Evolutionary conservation across 2,888 invertebrate species (phyloP), one percentile per base, ranked within the genome.

Genomic region (Dioctria linearis): DNA sequence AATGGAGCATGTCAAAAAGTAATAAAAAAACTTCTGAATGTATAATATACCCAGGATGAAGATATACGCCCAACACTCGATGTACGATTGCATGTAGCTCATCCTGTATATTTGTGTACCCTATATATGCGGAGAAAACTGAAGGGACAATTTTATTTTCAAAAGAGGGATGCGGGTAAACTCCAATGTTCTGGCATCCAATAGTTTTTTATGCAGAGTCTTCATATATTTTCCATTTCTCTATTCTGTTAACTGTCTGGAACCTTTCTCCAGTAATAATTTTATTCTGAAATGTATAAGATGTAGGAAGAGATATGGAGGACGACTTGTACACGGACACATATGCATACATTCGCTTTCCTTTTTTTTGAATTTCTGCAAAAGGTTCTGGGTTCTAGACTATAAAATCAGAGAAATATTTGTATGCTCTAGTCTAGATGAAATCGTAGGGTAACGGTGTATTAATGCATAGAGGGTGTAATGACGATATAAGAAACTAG

Each of bases 1-100:
- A 61, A 61, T 61, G 61, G 61, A 39, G 61, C 61, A 61, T 61
- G 61, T 61, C 61, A 61, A 61, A 61, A 61, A 61, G 61, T 61
- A 61, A 61, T 61, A 61, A 61, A 61, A n/a, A 61, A 61, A 61
- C 25, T 61, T 39, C 25, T 61, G 61, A 61, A 61, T 61, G 61
- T 61, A 37, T 61, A 61, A 61, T n/a, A 61, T n/a, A 39, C 39
- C 61, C 61, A 25, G 61, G 61, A 61, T 13, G 25, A 61, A 40
- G 37, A 61, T 39, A 25, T 25, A 37, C 25, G n/a, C 39, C 61
- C 37, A 6, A 51, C 11, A 51, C 8, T 39, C 9, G 4, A 61
- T 61, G 61, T 61, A 61, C 39, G 11, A 57, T 57, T 54, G 54
- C 6, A 54, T 54, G 54, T 54, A 54, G 54, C 54, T 54, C 54